Percentiles rank a stretch among this genome's conserved stretches.
Evolutionary conservation across 2,797 vertebrate genomes (phyloP).

Genomic region (Threskiornis aethiopicus): DNA sequence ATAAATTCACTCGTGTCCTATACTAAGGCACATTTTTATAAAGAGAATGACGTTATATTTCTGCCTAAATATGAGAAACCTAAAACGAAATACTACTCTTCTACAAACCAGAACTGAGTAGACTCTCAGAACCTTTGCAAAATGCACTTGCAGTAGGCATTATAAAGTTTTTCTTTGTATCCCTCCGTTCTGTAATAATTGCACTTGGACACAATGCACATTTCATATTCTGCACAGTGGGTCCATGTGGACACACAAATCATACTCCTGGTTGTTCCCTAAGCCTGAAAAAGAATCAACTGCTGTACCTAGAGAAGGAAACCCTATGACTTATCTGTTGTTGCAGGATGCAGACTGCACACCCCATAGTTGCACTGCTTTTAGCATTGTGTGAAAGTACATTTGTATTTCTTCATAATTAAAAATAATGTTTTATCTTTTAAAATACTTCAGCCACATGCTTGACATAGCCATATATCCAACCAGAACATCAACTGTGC

Average conservation of each 20-base stretch:
- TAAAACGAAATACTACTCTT: neutral
- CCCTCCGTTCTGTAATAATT: neutral
- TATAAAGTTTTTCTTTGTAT: neutral
- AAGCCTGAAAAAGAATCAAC: neutral
- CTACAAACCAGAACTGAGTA: neutral
- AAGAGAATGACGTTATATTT: neutral
- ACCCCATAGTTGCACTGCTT: neutral
- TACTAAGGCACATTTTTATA: neutral
- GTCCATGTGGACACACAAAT: neutral
- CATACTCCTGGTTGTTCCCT: neutral
- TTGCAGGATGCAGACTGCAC: neutral
- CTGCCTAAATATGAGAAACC: neutral
- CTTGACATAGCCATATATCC: neutral
- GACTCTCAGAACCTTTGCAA: neutral
- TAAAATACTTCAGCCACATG: neutral
- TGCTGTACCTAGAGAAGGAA: neutral
- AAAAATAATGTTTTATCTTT: neutral
- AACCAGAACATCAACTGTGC: neutral
- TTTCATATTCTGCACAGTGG: neutral
- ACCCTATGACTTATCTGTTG: neutral
- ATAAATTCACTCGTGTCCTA: neutral
- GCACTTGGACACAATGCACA: neutral
- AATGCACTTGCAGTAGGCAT: neutral
- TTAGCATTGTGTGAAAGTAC: neutral
- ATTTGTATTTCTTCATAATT: neutral